These are phyloP conservation scores for Eleutherodactylus coqui DNA, from an alignment of 2,797 vertebrate genomes.

Conservation along the genomic window DNA sequence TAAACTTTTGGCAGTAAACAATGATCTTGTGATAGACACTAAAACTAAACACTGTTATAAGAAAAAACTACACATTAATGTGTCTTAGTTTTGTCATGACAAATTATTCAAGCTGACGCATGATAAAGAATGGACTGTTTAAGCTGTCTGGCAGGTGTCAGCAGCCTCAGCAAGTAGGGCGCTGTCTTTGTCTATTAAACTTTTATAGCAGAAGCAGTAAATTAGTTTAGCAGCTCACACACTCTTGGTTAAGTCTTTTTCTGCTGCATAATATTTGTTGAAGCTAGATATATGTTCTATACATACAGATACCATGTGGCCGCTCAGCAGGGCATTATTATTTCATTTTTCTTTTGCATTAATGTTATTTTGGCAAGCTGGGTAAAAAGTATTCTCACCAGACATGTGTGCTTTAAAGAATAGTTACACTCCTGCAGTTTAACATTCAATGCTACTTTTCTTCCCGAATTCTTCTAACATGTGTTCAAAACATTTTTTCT, in stretches of 20 bases:
- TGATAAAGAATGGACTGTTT: conserved; percentile 46
- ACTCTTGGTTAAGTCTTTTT: conserved; percentile 22
- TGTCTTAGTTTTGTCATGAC: conserved; percentile 36
- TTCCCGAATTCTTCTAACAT: not conserved
- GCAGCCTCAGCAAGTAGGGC: conserved; percentile 32
- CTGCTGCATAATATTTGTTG: conserved; percentile 6
- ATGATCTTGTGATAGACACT: not conserved
- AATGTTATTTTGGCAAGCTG: not conserved
- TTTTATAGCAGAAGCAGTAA: conserved; percentile 47
- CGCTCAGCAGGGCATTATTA: conserved; percentile 4
- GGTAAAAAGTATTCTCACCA: not conserved
- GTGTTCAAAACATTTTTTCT: not conserved
- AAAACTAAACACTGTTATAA: not conserved
- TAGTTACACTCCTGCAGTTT: not conserved
- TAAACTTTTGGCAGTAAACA: not conserved
- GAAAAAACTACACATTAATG: conserved; percentile 9
- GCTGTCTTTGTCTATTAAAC: conserved; percentile 52
- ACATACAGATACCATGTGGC: not conserved
- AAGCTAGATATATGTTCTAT: conserved; percentile 3
- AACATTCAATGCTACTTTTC: not conserved
- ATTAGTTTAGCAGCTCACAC: conserved; percentile 43
- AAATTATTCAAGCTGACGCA: conserved; percentile 51
- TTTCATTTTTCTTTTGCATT: not conserved
- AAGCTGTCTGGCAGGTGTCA: conserved; percentile 59
- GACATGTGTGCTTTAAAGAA: not conserved